phyloP scores from a whole-genome alignment of 2,113 vertebrate species.

The Dermatemys mawii region DNA sequence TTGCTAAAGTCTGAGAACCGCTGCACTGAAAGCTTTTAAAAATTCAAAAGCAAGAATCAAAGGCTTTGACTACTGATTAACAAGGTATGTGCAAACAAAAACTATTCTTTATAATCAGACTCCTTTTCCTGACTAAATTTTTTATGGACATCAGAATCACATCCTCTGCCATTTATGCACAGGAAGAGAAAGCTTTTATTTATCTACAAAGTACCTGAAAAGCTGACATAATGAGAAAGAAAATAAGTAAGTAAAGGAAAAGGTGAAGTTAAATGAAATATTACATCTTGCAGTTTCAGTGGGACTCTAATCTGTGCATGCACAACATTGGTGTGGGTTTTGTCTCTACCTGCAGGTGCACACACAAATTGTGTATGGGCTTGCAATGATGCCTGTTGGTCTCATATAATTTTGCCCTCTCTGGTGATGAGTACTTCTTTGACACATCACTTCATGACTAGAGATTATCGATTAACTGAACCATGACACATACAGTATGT shows the following conservation, averaged over 20 bases:
- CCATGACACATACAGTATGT: not conserved
- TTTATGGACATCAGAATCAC: not conserved
- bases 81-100: not conserved
- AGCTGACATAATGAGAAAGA: not conserved
- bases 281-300: not conserved
- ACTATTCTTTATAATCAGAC: not conserved
- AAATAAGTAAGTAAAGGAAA: not conserved
- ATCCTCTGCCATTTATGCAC: not conserved
- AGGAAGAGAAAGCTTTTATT: not conserved
- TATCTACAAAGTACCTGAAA: not conserved
- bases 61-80: not conserved
- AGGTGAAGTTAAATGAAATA: not conserved
- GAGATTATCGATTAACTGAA: not conserved
- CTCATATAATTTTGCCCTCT: not conserved
- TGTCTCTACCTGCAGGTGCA: not conserved
- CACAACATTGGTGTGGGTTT: not conserved
- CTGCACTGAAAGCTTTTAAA: not conserved
- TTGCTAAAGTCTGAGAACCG: too few species aligned
- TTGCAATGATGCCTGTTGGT: not conserved
- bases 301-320: not conserved
- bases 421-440: not conserved
- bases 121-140: not conserved
- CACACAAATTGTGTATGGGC: not conserved
- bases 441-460: slow-evolving; percentile 6
- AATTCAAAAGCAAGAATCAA: not conserved